Evolutionary conservation across 2,113 vertebrate genomes (phyloP).

Genomic region (Notothenia rossii): DNA sequence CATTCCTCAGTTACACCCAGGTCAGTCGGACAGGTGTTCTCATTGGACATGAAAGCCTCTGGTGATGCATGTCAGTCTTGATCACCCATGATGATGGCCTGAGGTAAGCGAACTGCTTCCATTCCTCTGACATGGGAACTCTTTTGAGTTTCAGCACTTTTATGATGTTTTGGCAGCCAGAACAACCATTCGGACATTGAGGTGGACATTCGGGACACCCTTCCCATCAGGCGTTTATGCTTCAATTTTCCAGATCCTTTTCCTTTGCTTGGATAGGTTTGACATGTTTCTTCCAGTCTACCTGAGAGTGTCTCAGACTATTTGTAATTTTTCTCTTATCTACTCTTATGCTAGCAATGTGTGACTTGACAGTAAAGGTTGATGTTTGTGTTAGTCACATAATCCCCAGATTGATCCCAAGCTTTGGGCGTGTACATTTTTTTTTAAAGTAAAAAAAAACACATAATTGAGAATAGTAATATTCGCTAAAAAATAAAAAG

Average conservation of each 20-base stretch:
- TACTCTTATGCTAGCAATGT: neutral
- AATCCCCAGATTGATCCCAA: neutral
- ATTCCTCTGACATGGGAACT: slow-evolving; percentile 62
- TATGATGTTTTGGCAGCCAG: slow-evolving; percentile 62
- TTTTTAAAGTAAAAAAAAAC: neutral
- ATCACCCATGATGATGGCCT: slow-evolving; percentile 76
- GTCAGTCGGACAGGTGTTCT: slow-evolving; percentile 82
- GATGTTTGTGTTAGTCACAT: slow-evolving; percentile 6
- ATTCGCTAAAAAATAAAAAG: neutral
- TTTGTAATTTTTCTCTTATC: neutral
- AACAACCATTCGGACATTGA: slow-evolving; percentile 29
- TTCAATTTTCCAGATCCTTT: slow-evolving; percentile 10
- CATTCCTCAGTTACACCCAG: slow-evolving; percentile 67
- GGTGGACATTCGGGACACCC: neutral
- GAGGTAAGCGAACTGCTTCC: slow-evolving; percentile 68
- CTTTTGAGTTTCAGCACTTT: slow-evolving; percentile 78
- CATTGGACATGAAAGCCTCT: slow-evolving; percentile 81
- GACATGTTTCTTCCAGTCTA: slow-evolving; percentile 8
- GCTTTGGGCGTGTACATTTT: neutral
- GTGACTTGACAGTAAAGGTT: slow-evolving; percentile 6
- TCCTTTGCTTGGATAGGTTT: neutral
- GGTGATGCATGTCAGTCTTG: slow-evolving; percentile 82
- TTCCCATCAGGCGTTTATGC: slow-evolving; percentile 20
- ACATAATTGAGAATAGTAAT: neutral
- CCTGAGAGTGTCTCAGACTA: neutral